phyloP scores from a whole-genome alignment of 1,140 invertebrate species.

The Drosophila parvula region DNA sequence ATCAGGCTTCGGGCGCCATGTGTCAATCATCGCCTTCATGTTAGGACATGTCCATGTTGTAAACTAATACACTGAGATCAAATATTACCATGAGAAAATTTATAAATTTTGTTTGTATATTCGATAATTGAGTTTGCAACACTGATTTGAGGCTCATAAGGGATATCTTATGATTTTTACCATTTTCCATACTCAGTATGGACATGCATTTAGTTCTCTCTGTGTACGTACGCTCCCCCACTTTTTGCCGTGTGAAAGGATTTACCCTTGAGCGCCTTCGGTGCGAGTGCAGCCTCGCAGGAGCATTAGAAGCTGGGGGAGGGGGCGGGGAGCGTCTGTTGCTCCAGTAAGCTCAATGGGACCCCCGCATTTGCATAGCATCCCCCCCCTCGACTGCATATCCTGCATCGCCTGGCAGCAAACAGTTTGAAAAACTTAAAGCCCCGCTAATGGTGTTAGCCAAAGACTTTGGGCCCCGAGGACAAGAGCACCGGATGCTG shows the following conservation, averaged over 20 bases:
- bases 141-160: not conserved
- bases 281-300: conserved; percentile 36
- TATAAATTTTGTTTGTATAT: no score
- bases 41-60: not conserved
- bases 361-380: conserved; percentile 4
- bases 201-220: not conserved
- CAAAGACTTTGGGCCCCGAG: conserved; percentile 26
- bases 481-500: conserved; percentile 18
- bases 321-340: no score
- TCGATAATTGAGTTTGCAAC: not conserved
- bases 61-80: not conserved
- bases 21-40: conserved; percentile 62
- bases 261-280: conserved; percentile 61
- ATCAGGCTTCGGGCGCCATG: conserved; percentile 35
- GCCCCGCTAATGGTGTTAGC: conserved; percentile 39
- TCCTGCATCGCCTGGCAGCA: not conserved
- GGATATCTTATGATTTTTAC: not conserved
- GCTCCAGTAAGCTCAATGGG: conserved; percentile 48
- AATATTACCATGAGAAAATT: not conserved
- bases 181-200: no score
- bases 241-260: conserved; percentile 35
- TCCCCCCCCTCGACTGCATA: not conserved
- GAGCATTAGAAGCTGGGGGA: conserved; percentile 6
- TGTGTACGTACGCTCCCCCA: not conserved
- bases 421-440: conserved; percentile 32